Conservation (phyloP, 2,113 vertebrate genomes). For the Hipposideros armiger region DNA sequence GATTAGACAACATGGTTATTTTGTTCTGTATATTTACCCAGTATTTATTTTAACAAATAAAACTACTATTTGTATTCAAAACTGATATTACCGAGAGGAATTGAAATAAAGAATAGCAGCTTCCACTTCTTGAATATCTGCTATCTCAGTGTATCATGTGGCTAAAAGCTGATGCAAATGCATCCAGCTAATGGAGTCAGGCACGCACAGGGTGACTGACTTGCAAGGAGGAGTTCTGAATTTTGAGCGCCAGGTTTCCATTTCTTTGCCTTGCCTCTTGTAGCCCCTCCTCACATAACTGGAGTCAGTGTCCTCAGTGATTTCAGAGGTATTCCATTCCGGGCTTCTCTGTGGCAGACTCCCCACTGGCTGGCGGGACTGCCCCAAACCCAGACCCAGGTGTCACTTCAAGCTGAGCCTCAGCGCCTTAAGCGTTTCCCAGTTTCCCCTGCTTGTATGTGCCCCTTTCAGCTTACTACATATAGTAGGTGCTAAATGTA, state of each 20-base stretch:
- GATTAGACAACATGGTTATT: slow-evolving; percentile 19
- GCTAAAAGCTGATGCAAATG: neutral
- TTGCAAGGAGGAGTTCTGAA: neutral
- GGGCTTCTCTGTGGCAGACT: neutral
- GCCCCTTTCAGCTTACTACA: neutral
- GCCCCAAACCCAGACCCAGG: neutral
- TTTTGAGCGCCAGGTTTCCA: neutral
- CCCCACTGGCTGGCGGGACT: neutral
- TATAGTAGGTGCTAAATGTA: neutral
- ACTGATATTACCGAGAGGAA: neutral
- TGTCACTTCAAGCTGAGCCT: neutral
- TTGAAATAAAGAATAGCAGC: neutral
- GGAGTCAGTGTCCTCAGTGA: no score
- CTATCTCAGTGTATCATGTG: neutral
- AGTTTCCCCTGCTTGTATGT: neutral
- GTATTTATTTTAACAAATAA: slow-evolving; percentile 56
- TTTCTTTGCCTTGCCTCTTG: neutral
- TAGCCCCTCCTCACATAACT: neutral
- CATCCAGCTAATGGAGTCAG: neutral
- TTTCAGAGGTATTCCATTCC: neutral
- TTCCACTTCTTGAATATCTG: neutral
- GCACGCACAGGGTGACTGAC: no score
- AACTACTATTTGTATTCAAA: neutral
- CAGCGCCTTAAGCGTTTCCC: neutral
- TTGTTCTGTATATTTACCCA: neutral